phyloP scores from a whole-genome alignment of 1,140 invertebrate species.

The Apis laboriosa region DNA sequence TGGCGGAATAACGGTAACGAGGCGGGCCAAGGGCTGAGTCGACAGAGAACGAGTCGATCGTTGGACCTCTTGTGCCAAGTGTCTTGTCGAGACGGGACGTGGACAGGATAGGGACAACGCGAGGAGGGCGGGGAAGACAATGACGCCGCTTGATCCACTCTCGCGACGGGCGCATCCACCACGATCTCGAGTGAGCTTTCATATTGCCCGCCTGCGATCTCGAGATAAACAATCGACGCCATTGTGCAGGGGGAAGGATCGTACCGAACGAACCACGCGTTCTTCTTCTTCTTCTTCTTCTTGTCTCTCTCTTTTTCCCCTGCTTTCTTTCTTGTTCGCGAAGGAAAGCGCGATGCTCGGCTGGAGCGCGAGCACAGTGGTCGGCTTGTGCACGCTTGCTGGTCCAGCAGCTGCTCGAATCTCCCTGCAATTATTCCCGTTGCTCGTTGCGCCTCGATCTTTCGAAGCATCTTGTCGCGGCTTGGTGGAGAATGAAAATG shows the following conservation, averaged over 20 bases:
- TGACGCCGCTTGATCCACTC: constrained; percentile 53
- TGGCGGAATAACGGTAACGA: not conserved
- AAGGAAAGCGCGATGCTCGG: no score
- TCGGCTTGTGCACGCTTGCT: no score
- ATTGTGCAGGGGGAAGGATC: constrained; percentile 43
- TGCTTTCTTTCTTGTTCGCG: no score
- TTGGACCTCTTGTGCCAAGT: constrained; percentile 53
- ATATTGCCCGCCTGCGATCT: constrained; percentile 54
- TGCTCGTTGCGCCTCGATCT: no score
- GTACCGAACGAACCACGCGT: no score
- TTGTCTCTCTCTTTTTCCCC: no score
- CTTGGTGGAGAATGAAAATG: no score
- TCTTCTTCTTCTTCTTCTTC: no score
- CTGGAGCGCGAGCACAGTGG: no score
- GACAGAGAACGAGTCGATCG: constrained; percentile 46
- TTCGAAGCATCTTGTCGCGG: no score
- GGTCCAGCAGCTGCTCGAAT: no score
- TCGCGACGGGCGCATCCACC: constrained; percentile 3
- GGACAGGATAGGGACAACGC: not conserved
- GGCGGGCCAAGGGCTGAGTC: not conserved
- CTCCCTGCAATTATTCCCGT: no score
- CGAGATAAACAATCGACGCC: constrained; percentile 66
- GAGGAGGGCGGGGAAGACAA: constrained; percentile 43
- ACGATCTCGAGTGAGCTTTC: constrained; percentile 54
- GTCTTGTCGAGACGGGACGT: constrained; percentile 57